phyloP scores from a whole-genome alignment of 2,113 vertebrate genomes.

The Indicator indicator region DNA sequence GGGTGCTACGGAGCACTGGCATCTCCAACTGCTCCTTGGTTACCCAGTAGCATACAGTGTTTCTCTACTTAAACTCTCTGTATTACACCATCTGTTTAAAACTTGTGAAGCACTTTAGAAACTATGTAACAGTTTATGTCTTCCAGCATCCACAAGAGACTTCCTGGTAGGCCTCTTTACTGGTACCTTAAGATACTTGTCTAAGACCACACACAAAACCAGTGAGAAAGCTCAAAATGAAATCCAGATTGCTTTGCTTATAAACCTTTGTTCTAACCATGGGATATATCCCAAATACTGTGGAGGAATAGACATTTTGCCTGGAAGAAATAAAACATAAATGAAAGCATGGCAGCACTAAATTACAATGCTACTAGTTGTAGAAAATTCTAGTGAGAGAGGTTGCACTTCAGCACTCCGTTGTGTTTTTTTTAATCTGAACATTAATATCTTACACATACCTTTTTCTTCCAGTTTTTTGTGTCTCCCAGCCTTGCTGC shows the following conservation, averaged over 20 bases:
- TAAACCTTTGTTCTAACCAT: background rate
- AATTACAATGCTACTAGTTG: background rate
- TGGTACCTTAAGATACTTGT: background rate
- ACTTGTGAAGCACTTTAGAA: background rate
- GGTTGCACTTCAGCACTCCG: background rate
- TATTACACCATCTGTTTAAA: background rate
- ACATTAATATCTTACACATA: background rate
- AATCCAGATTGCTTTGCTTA: background rate
- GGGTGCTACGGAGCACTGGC: background rate
- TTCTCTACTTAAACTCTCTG: background rate
- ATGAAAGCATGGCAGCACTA: background rate
- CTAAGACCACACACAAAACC: background rate
- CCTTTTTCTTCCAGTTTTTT: conserved; percentile 84
- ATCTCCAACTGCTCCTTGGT: background rate
- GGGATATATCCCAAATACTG: background rate
- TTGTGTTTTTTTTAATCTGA: background rate
- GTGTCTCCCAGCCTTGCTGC: conserved; percentile 89
- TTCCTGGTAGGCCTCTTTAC: background rate
- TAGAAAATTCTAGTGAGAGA: background rate
- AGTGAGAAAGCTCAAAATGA: conserved; percentile 15
- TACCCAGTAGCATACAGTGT: background rate
- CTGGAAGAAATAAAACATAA: background rate
- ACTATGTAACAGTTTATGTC: background rate
- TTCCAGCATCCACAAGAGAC: background rate
- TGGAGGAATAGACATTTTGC: background rate